phyloP scores from a whole-genome alignment of 2,797 vertebrate species.

The Neostethus bicornis region DNA sequence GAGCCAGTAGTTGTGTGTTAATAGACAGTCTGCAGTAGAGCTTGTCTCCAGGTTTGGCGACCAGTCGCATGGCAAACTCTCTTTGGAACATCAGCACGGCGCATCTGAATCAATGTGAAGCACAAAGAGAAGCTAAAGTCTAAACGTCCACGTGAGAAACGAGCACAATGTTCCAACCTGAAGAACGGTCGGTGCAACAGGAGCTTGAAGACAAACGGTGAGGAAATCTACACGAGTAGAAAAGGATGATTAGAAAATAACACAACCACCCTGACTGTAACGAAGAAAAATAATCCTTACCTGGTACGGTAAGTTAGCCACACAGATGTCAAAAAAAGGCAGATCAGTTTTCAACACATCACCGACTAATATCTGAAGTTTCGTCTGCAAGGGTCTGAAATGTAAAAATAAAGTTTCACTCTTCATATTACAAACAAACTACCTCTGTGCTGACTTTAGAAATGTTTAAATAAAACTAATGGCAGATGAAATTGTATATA shows the following conservation, averaged over 20 bases:
- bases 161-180: constrained; percentile 82
- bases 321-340: constrained; percentile 95
- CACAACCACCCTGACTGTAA: background rate
- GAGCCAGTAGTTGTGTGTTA: constrained; percentile 94
- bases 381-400: constrained; percentile 88
- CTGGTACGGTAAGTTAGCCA: constrained; percentile 98
- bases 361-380: constrained; percentile 94
- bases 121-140: background rate
- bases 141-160: background rate
- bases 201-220: constrained; percentile 98
- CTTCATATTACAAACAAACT: too few species aligned
- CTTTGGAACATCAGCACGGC: constrained; percentile 98
- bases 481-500: too few species aligned
- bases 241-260: background rate
- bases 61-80: constrained; percentile 96
- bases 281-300: constrained; percentile 61
- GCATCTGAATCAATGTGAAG: constrained; percentile 80
- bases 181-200: constrained; percentile 96
- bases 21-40: constrained; percentile 96
- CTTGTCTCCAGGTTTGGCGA: constrained; percentile 93
- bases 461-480: too few species aligned
- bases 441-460: too few species aligned
- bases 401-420: constrained; percentile 3
- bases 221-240: constrained; percentile 88
- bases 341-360: constrained; percentile 93